Evolutionary conservation across 2,113 vertebrate species (phyloP).

Genomic region (Stigmatopora argus): DNA sequence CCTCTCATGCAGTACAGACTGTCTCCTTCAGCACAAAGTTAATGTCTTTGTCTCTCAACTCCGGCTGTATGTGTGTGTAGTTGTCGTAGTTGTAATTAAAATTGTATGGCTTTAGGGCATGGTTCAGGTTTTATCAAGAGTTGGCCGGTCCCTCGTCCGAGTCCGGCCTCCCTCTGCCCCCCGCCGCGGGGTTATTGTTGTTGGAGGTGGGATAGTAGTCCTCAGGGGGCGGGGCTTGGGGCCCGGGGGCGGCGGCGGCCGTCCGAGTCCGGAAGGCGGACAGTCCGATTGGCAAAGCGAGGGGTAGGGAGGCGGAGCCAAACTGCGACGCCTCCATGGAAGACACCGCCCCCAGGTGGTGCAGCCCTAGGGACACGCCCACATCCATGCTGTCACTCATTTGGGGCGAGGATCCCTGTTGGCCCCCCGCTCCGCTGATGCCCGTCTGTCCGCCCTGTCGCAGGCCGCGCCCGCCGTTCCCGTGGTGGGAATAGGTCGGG

Average conservation of each 20-base stretch:
- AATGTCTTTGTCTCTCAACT: constrained; percentile 70
- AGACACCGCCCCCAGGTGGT: constrained; percentile 77
- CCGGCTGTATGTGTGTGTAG: constrained; percentile 61
- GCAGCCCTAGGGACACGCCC: constrained; percentile 76
- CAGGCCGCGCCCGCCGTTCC: constrained; percentile 73
- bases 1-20: constrained; percentile 72
- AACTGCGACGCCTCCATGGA: constrained; percentile 79
- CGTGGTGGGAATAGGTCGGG: constrained; percentile 76
- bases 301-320: constrained; percentile 78
- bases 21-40: constrained; percentile 67
- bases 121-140: constrained; percentile 90
- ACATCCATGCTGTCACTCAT: constrained; percentile 83
- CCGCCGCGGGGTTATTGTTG: constrained; percentile 76
- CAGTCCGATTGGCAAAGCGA: constrained; percentile 79
- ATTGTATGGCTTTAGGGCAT: constrained; percentile 81
- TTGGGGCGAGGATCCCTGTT: constrained; percentile 76
- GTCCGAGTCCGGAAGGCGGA: constrained; percentile 95
- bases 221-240: constrained; percentile 73
- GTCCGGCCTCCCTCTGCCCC: constrained; percentile 73
- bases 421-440: constrained; percentile 60
- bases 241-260: constrained; percentile 70
- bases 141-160: constrained; percentile 81
- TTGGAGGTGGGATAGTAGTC: constrained; percentile 79
- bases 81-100: constrained; percentile 73
- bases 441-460: constrained; percentile 67